phyloP scores from a whole-genome alignment of 64 coral and sea anemone species.

The Montipora capricornis region DNA sequence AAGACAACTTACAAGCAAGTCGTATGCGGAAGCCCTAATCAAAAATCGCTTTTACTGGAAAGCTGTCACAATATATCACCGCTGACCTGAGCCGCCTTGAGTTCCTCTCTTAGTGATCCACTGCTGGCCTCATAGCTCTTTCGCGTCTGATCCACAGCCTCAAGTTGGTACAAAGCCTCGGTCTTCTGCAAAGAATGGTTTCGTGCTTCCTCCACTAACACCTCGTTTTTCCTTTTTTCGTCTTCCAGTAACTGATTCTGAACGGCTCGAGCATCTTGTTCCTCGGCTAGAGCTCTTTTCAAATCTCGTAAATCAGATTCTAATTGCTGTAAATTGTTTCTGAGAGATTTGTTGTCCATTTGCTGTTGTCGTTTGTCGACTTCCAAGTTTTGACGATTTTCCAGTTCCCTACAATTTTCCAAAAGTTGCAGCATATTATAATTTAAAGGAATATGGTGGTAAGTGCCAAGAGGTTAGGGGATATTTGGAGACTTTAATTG shows the following conservation, averaged over 20 bases:
- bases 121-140: slow-evolving; percentile 90
- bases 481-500: too few relatives aligned
- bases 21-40: too few relatives aligned
- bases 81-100: slow-evolving; percentile 84
- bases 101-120: slow-evolving; percentile 80
- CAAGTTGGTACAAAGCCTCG: slow-evolving; percentile 87
- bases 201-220: slow-evolving; percentile 76
- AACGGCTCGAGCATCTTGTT: slow-evolving; percentile 73
- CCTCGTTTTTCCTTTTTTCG: slow-evolving; percentile 84
- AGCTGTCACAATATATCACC: not conserved
- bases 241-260: slow-evolving; percentile 83
- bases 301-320: slow-evolving; percentile 83
- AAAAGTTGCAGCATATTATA: too few relatives aligned
- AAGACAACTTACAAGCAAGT: too few relatives aligned
- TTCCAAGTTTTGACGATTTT: slow-evolving; percentile 85
- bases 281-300: slow-evolving; percentile 84
- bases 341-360: slow-evolving; percentile 75
- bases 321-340: slow-evolving; percentile 71
- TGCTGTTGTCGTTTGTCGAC: slow-evolving; percentile 80
- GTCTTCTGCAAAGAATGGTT: slow-evolving; percentile 78
- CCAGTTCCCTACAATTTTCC: slow-evolving; percentile 75
- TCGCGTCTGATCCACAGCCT: slow-evolving; percentile 87
- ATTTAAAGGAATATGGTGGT: too few relatives aligned
- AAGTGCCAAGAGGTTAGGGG: too few relatives aligned
- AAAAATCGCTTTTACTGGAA: not conserved